A percentile compares a stretch with the other conserved stretches of the same genome.
These are phyloP conservation scores for Auanema sp. DNA, from an alignment of 2,888 invertebrate species.

Conservation along the genomic window DNA sequence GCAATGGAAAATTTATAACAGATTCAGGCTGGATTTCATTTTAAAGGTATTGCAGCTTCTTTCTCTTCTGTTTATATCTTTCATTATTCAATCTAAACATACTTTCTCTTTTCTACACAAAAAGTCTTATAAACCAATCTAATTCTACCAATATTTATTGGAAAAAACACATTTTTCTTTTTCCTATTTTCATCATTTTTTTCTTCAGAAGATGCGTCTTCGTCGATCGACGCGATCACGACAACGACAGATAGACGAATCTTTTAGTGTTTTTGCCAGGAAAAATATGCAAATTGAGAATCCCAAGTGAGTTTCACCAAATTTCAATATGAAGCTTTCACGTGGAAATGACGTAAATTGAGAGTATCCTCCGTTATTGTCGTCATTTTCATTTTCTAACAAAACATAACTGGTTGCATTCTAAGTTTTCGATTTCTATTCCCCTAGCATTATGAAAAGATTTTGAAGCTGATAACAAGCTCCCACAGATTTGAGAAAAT, in stretches of 20 bases:
- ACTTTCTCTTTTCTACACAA: background rate
- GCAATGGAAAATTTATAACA: background rate
- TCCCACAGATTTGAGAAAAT: no score
- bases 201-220: slow-evolving; percentile 39
- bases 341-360: no score
- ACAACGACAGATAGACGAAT: slow-evolving; percentile 44
- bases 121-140: background rate
- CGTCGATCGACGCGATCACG: slow-evolving; percentile 44
- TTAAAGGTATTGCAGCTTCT: slow-evolving; percentile 10
- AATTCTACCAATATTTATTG: background rate
- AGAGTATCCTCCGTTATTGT: no score
- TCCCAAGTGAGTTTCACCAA: slow-evolving; percentile 15
- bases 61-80: background rate
- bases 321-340: no score
- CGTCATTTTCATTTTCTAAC: no score
- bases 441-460: no score
- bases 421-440: no score
- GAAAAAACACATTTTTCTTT: background rate
- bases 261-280: slow-evolving; percentile 37
- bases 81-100: no score
- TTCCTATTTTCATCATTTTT: slow-evolving; percentile 1
- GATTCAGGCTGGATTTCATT: slow-evolving; percentile 22
- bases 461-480: no score
- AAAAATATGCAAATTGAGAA: slow-evolving; percentile 27
- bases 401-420: no score